Conservation (phyloP, 2,888 invertebrate genomes). For the Cheilosia grossa region DNA sequence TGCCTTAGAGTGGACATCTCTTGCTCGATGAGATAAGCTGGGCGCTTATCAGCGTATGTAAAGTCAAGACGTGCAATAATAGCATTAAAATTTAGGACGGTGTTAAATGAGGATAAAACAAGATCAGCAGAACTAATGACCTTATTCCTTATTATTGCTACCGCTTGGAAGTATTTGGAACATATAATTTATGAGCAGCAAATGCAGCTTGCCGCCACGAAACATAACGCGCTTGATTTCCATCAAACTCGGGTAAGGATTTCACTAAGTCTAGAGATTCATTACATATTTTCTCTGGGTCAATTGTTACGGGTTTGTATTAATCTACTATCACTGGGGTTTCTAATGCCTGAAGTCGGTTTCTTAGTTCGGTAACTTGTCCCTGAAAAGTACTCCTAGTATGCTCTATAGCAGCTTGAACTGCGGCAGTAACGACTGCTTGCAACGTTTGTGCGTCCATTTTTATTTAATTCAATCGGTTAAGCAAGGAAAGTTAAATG, state of each 20-base stretch:
- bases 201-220: neutral
- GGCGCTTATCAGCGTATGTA: slow-evolving; percentile 63
- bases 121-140: neutral
- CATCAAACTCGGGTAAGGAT: neutral
- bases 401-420: too few relatives aligned
- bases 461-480: too few relatives aligned
- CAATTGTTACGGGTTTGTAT: neutral
- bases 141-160: neutral
- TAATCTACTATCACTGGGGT: neutral
- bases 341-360: neutral
- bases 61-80: slow-evolving; percentile 51
- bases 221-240: neutral
- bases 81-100: neutral
- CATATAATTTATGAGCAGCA: neutral
- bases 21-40: slow-evolving; percentile 51
- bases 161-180: neutral
- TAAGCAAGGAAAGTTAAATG: too few relatives aligned
- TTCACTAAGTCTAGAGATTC: neutral
- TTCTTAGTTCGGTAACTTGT: neutral
- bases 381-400: neutral
- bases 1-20: slow-evolving; percentile 67
- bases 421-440: too few relatives aligned
- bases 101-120: neutral
- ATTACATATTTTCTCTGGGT: neutral
- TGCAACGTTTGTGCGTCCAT: too few relatives aligned